Evolutionary conservation across 2,888 invertebrate species (phyloP).

Genomic region (Scaptomyza tumidula): DNA sequence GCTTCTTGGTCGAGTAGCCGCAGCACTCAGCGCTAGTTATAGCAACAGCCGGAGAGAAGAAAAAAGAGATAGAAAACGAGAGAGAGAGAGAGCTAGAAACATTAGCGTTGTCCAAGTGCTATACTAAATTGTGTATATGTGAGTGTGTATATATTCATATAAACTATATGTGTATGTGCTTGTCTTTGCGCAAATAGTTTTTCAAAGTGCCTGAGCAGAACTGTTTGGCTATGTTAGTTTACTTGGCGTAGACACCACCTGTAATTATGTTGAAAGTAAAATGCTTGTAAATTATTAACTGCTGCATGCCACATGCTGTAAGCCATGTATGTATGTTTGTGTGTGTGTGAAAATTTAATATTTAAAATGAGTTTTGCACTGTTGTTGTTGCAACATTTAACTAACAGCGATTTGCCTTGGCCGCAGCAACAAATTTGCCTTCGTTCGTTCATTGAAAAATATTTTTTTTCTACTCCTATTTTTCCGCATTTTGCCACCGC

Average conservation of each 20-base stretch:
- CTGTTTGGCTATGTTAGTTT: conserved; percentile 24
- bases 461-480: conserved; percentile 30
- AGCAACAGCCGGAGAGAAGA: conserved; percentile 10
- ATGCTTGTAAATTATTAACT: conserved; percentile 77
- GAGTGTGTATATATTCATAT: conserved; percentile 29
- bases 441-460: conserved; percentile 61
- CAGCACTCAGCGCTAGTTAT: conserved; percentile 63
- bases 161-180: conserved; percentile 23
- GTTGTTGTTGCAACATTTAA: conserved; percentile 50
- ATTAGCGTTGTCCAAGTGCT: conserved; percentile 78
- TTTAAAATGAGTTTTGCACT: conserved; percentile 55
- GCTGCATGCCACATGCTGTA: conserved; percentile 67
- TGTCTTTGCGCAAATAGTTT: conserved; percentile 71
- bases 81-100: conserved; percentile 35
- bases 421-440: conserved; percentile 47
- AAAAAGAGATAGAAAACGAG: not conserved
- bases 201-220: conserved; percentile 59
- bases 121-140: conserved; percentile 72
- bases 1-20: conserved; percentile 61
- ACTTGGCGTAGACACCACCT: conserved; percentile 64
- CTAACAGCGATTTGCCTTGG: conserved; percentile 55
- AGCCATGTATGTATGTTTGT: conserved; percentile 12
- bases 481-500: conserved; percentile 12
- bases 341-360: conserved; percentile 54
- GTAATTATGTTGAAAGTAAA: conserved; percentile 80